phyloP scores from a whole-genome alignment of 2,888 invertebrate species.

The Eupeodes luniger region DNA sequence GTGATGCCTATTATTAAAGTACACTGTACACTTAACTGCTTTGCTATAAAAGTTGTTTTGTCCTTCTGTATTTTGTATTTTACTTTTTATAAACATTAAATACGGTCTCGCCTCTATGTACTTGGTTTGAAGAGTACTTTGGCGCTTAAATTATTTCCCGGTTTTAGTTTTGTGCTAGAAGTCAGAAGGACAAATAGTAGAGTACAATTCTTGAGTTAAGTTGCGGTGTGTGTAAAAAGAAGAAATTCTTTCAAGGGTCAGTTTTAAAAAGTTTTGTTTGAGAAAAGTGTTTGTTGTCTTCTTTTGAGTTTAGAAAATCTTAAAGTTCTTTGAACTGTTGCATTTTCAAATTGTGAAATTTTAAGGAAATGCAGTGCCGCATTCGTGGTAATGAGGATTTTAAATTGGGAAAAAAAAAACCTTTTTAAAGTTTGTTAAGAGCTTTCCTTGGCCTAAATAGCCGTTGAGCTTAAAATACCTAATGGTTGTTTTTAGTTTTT shows the following conservation, averaged over 20 bases:
- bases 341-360: constrained; percentile 10
- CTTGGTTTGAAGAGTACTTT: constrained; percentile 56
- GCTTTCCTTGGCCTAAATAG: constrained; percentile 4
- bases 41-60: constrained; percentile 17
- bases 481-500: neutral
- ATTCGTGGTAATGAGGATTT: neutral
- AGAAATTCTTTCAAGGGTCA: constrained; percentile 22
- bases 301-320: neutral
- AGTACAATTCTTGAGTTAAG: constrained; percentile 25
- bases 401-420: neutral
- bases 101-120: constrained; percentile 20
- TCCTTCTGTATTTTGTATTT: constrained; percentile 43
- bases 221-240: constrained; percentile 21
- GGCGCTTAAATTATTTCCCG: constrained; percentile 60
- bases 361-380: constrained; percentile 8
- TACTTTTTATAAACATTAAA: neutral
- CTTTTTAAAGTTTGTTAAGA: neutral
- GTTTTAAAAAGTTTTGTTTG: constrained; percentile 10
- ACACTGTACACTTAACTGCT: neutral
- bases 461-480: neutral
- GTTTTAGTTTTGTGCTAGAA: constrained; percentile 54
- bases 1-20: constrained; percentile 48
- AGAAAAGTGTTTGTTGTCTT: neutral
- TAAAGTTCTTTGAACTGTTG: constrained; percentile 28
- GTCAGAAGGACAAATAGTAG: constrained; percentile 40